Percentiles rank a stretch among this genome's conserved stretches.
These are phyloP conservation scores for Cavia aperea DNA, from an alignment of 2,113 vertebrate species.

Conservation along the genomic window DNA sequence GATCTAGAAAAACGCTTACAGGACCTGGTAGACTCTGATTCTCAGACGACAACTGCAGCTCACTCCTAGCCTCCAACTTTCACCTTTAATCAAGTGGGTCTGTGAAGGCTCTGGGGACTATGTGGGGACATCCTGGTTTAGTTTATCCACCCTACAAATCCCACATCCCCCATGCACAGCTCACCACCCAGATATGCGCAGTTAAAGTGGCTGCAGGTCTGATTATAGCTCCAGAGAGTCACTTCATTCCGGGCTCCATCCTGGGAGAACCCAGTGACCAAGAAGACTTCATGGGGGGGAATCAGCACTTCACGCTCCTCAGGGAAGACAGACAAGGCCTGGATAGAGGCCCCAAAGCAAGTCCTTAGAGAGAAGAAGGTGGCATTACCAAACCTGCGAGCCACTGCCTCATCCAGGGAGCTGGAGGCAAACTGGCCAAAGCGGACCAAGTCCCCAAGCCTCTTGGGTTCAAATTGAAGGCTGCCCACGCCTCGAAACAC, in stretches of 20 bases:
- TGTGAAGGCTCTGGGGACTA: background rate
- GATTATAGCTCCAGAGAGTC: constrained; percentile 63
- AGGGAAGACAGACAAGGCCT: constrained; percentile 66
- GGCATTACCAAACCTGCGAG: constrained; percentile 57
- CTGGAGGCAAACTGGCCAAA: constrained; percentile 72
- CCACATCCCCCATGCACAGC: constrained; percentile 38
- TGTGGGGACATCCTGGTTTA: background rate
- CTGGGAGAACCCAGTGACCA: constrained; percentile 58
- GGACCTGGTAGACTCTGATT: background rate
- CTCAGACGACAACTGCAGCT: constrained; percentile 10
- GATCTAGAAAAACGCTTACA: background rate
- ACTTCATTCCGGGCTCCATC: constrained; percentile 50
- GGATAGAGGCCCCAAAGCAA: constrained; percentile 70
- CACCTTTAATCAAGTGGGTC: background rate
- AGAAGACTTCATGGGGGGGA: constrained; percentile 69
- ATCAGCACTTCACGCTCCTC: constrained; percentile 70
- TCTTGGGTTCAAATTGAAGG: constrained; percentile 53
- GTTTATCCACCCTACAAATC: background rate
- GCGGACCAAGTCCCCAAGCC: constrained; percentile 52
- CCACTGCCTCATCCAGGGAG: constrained; percentile 63
- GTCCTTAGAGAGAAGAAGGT: constrained; percentile 71
- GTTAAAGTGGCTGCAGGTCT: constrained; percentile 71
- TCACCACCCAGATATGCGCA: constrained; percentile 68
- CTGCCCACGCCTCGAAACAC: constrained; percentile 64
- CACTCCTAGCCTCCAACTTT: background rate